Base-by-base conservation (phyloP, 1,140 invertebrate species). In the Rhagoletis zephyria region DNA sequence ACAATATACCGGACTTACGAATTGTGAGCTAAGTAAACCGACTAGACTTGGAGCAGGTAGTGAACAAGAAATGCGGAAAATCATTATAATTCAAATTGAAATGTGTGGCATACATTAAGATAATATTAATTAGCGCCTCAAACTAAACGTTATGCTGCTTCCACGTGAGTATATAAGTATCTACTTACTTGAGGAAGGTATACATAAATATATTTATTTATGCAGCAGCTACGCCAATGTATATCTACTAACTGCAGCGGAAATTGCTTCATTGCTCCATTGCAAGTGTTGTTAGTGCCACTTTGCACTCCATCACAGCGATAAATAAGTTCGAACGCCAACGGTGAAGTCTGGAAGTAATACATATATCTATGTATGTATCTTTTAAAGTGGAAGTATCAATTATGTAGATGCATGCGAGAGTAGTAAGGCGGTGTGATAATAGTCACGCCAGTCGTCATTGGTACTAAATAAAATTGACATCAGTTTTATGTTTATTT, bases 81-180 rank as follows among this genome's bases (percentile, higher is more conserved):
- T 74, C 67, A 74, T 86, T 86, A 86, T 86, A 61, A 61, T 63
- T 86, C 85, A 65, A 63, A 48, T 86, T 86, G 85, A 86, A 86
- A 86, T 86, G 61, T 86, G 59, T 86, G 42, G 59, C 85, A 86
- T 86, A 63, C 56, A 65, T 86, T 86, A 61, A 86, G 85, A 86
- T 86, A 86, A 86, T 65, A 65, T 86, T 86, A 86, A 86, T 86
- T 86, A 86, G 60, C 85, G 85, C 85, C 61, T 86, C 60, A 16
- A 85, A 85, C 67, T 74, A 74, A 74, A 74, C 40, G 40, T 74
- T 74, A 45, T 45, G 42, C 51, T 2, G 51, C 51, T 10, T 56
- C 10, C 10, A 56, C 51, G 16, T 19, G 30, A 65, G 64, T n/a
- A 40, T 65, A 19, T 14, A 5, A 6, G 30, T n/a, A 14, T 14